phyloP scores from a whole-genome alignment of 2,888 invertebrate genomes.

The Meloe dianella region DNA sequence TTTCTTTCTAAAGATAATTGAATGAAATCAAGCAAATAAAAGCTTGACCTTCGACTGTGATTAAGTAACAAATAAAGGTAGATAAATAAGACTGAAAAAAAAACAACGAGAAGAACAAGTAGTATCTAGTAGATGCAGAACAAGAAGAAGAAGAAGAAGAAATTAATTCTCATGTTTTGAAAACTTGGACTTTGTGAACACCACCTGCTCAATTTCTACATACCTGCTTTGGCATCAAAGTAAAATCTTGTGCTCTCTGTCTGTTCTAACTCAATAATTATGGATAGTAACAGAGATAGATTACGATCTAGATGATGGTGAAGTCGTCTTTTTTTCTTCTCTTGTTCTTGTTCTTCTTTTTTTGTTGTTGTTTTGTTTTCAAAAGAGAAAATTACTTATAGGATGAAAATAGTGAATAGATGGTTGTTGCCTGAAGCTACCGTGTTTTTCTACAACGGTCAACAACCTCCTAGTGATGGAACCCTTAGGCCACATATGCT shows the following conservation, averaged over 20 bases:
- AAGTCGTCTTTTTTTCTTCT: not conserved
- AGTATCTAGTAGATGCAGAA: not conserved
- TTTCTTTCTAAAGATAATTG: not conserved
- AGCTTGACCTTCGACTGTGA: conserved; percentile 29
- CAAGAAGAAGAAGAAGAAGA: not conserved
- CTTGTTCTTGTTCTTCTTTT: not conserved
- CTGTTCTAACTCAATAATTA: not conserved
- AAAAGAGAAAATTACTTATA: conserved; percentile 23
- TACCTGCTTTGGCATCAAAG: not conserved
- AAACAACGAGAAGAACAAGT: not conserved
- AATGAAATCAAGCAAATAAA: not conserved
- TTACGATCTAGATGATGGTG: conserved; percentile 8
- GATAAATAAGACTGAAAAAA: not conserved
- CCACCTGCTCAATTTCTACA: conserved; percentile 28
- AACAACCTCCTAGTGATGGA: conserved; percentile 36
- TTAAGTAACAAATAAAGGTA: conserved; percentile 19
- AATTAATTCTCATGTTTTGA: conserved; percentile 15
- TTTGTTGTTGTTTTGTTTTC: not conserved
- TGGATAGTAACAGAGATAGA: conserved; percentile 9
- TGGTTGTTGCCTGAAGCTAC: conserved; percentile 38
- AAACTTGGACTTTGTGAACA: conserved; percentile 23
- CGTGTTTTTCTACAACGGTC: conserved; percentile 42
- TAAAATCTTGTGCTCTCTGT: not conserved
- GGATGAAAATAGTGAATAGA: conserved; percentile 42
- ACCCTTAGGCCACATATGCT: conserved; percentile 39